Percentiles rank a stretch among this genome's conserved stretches.
Evolutionary conservation across 2,888 invertebrate species (phyloP).

Genomic region (Terebella lapidaria): DNA sequence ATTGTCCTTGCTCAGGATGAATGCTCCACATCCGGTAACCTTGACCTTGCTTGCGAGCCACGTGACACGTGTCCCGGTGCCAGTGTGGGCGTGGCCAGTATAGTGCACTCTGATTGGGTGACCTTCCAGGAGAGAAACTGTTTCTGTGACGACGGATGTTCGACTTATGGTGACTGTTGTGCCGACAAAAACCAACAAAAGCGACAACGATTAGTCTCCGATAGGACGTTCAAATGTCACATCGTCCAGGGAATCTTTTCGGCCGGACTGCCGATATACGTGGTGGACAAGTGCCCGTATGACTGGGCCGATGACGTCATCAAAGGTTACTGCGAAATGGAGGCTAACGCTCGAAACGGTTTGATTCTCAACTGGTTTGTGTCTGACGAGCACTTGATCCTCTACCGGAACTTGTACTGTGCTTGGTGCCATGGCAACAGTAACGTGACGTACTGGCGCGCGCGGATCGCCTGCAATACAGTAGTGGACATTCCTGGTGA

Average conservation of each 20-base stretch:
- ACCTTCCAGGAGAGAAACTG: background rate
- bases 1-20: no score
- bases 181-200: background rate
- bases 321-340: background rate
- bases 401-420: conserved; percentile 34
- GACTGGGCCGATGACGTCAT: background rate
- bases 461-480: background rate
- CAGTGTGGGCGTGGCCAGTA: no score
- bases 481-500: background rate
- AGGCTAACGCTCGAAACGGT: background rate
- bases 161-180: background rate
- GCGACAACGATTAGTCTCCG: background rate
- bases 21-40: no score
- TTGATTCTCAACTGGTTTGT: background rate
- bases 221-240: background rate
- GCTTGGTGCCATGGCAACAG: conserved; percentile 30
- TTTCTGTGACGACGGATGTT: background rate
- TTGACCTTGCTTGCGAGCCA: no score
- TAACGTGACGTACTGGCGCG: background rate
- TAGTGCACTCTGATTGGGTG: no score
- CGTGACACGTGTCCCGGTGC: no score
- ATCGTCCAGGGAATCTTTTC: background rate
- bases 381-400: background rate
- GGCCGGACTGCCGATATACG: background rate
- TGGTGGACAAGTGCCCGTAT: background rate